Percentiles rank a stretch among this genome's conserved stretches.
Evolutionary conservation across 2,888 invertebrate species (phyloP).

Genomic region (Hoplodrina blanda): DNA sequence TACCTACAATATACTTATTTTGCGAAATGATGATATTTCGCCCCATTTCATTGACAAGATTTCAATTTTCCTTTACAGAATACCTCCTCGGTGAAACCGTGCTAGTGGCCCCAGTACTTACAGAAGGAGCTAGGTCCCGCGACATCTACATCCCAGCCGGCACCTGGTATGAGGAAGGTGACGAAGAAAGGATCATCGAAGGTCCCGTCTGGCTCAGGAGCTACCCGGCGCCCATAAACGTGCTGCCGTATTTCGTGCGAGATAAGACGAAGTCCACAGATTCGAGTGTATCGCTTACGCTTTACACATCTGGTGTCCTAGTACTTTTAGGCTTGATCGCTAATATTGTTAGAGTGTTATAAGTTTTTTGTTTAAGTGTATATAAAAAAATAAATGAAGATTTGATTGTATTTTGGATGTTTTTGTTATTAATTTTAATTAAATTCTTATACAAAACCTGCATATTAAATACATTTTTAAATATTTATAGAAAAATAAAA

Average conservation of each 20-base stretch:
- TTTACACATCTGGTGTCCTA: conserved; percentile 64
- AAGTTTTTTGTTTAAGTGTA: conserved; percentile 22
- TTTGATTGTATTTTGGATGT: background rate
- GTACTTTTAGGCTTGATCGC: conserved; percentile 70
- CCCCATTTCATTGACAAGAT: too few species aligned
- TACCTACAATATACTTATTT: too few species aligned
- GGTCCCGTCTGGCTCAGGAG: conserved; percentile 92
- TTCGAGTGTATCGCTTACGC: conserved; percentile 61
- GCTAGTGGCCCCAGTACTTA: conserved; percentile 94
- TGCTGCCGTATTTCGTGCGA: conserved; percentile 92
- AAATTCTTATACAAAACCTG: too few species aligned
- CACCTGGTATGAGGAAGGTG: conserved; percentile 92
- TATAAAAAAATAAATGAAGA: conserved; percentile 9
- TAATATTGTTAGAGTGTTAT: conserved; percentile 49
- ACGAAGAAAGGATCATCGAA: conserved; percentile 75
- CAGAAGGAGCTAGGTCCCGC: conserved; percentile 90
- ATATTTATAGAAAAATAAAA: too few species aligned
- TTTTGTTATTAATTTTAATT: background rate
- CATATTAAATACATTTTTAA: too few species aligned
- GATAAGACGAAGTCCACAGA: conserved; percentile 48
- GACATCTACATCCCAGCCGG: conserved; percentile 95
- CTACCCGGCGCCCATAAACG: conserved; percentile 92
- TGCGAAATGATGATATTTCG: too few species aligned
- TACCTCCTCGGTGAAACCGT: conserved; percentile 94
- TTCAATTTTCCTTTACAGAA: conserved; percentile 88